These are phyloP conservation scores for Larimichthys crocea DNA, from an alignment of 2,113 vertebrate species.

Conservation along the genomic window DNA sequence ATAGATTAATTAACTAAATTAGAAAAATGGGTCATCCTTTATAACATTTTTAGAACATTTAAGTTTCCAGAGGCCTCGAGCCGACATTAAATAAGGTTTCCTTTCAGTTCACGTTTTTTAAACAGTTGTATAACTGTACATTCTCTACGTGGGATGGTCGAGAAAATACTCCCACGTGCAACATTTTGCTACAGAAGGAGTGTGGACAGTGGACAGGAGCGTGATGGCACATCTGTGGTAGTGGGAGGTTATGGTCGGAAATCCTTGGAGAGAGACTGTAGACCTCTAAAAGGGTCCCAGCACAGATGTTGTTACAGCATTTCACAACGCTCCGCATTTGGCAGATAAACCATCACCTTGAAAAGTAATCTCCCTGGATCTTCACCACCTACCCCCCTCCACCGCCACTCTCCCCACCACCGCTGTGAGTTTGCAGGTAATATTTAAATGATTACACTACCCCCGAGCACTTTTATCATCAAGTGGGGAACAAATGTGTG, in stretches of 20 bases:
- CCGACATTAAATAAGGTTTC: background rate
- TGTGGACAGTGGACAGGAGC: conserved; percentile 6
- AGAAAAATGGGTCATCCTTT: background rate
- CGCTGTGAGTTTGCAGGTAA: conserved; percentile 54
- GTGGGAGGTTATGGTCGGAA: conserved; percentile 18
- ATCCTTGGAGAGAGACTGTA: conserved; percentile 15
- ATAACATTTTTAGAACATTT: background rate
- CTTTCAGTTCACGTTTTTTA: conserved; percentile 15
- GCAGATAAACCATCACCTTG: conserved; percentile 65
- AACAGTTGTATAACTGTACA: conserved; percentile 22
- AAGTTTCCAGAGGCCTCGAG: background rate
- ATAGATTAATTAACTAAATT: background rate
- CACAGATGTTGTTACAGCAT: background rate
- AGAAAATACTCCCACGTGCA: background rate
- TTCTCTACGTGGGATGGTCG: conserved; percentile 1
- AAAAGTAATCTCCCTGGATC: conserved; percentile 64
- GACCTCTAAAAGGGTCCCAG: conserved; percentile 11
- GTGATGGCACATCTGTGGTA: conserved; percentile 35
- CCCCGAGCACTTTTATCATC: conserved; percentile 72
- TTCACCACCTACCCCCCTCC: conserved; percentile 32
- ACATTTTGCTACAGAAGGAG: too few relatives aligned
- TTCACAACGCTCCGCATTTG: conserved; percentile 30
- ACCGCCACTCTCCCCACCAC: background rate
- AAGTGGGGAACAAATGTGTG: conserved; percentile 33
- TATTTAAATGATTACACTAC: conserved; percentile 74